phyloP scores from a whole-genome alignment of 2,888 invertebrate genomes.

The Drosophila subquinaria region DNA sequence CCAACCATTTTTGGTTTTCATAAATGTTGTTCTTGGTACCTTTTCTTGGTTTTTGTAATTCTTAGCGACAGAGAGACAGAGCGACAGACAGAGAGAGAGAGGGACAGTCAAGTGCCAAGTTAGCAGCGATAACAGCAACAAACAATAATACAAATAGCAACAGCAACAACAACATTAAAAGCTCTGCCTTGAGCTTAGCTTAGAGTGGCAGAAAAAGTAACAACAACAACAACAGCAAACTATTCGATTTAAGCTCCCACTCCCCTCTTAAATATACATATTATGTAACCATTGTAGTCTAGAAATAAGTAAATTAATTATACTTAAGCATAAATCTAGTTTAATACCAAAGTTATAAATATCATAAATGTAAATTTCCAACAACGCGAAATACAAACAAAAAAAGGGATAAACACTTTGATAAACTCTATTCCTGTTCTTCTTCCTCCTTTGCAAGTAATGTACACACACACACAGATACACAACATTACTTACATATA shows the following conservation, averaged over 20 bases:
- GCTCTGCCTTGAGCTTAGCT: slow-evolving; percentile 22
- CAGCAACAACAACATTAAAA: slow-evolving; percentile 22
- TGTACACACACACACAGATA: slow-evolving; percentile 27
- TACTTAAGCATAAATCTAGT: slow-evolving; percentile 82
- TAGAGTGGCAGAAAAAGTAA: slow-evolving; percentile 23
- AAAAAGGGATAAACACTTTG: slow-evolving; percentile 40
- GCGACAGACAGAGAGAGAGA: not conserved
- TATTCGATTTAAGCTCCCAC: slow-evolving; percentile 75
- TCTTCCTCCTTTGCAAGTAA: slow-evolving; percentile 51
- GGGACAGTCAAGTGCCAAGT: slow-evolving; percentile 41
- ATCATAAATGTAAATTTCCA: slow-evolving; percentile 63
- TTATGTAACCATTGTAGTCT: slow-evolving; percentile 64
- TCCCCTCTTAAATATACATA: slow-evolving; percentile 55
- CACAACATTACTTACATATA: slow-evolving; percentile 43
- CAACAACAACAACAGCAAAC: slow-evolving; percentile 51
- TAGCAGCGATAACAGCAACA: slow-evolving; percentile 5
- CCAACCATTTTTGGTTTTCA: not conserved
- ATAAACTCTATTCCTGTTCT: slow-evolving; percentile 34
- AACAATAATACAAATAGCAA: slow-evolving; percentile 14
- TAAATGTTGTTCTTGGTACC: not conserved
- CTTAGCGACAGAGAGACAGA: not conserved
- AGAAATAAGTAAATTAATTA: slow-evolving; percentile 79
- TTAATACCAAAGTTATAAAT: slow-evolving; percentile 84
- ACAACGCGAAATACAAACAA: slow-evolving; percentile 35
- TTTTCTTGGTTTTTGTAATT: not conserved